Base-by-base conservation (phyloP, 2,888 invertebrate species). In the Polymixis flavicincta region DNA sequence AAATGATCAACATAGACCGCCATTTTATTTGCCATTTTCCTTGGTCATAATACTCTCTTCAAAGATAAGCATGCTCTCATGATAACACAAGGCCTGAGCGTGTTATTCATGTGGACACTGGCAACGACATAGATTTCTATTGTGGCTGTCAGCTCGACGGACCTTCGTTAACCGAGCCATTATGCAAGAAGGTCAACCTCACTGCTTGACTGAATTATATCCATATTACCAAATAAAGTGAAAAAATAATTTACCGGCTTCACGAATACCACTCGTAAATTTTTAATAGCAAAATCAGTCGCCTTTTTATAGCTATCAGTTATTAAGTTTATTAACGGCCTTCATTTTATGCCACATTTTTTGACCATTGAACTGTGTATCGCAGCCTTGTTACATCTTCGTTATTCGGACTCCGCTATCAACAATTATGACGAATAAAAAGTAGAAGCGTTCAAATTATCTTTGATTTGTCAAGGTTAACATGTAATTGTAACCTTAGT, bases 111-210 rank as follows among this genome's bases (percentile, higher is more conserved):
- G 66, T 80, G 75, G 68, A 72, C 32, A 73, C 63, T 61, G 64
- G 32, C 76, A 73, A 68, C 83, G 72, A 72, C 79, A 84, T 79
- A 89, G 75, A 80, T 80, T 76, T 79, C 84, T 85, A 86, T 87
- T 88, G 85, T 85, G 74, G 69, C 72, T 78, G 83, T 84, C 83
- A 82, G 74, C 81, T 82, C 71, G 84, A 84, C 82, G 84, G 90
- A 89, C 94, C 93, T 94, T 93, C 92, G 87, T 85, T 85, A 82
- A 88, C 87, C 82, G 88, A 89, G 87, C 90, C 85, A 92, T 94
- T 93, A 90, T 92, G 83, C 80, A 81, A 85, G 91, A 94, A 94
- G 94, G 91, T 89, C 89, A 88, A 68, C 88, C 91, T 88, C 91
- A 89, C 80, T 85, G 89, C 69, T 82, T 81, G 87, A 85, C 83